A percentile compares a stretch with the other conserved stretches of the same genome.
These are phyloP conservation scores for Fundulus diaphanus DNA, from an alignment of 2,797 vertebrate species.

Conservation along the genomic window DNA sequence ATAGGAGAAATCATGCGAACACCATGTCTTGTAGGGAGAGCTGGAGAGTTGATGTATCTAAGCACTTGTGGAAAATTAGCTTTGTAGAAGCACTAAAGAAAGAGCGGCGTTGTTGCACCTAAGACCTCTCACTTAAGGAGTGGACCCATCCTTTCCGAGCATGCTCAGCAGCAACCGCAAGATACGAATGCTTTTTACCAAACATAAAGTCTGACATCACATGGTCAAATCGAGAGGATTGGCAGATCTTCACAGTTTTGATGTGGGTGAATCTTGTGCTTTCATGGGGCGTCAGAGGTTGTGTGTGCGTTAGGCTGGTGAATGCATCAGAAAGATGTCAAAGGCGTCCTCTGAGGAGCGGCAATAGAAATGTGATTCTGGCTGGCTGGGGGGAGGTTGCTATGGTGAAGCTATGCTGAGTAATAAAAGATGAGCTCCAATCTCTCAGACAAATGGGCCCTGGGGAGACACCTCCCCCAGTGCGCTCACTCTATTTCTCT, in stretches of 20 bases:
- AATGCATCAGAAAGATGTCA: slow-evolving; percentile 84
- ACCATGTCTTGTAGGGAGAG: slow-evolving; percentile 21
- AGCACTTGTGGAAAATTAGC: slow-evolving; percentile 17
- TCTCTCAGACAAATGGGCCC: slow-evolving; percentile 65
- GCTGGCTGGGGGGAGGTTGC: slow-evolving; percentile 82
- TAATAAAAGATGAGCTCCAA: slow-evolving; percentile 71
- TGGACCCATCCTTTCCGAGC: background rate
- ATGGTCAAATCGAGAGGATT: slow-evolving; percentile 15
- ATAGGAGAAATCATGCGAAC: slow-evolving; percentile 27
- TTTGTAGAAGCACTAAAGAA: slow-evolving; percentile 37
- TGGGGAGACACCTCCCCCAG: slow-evolving; percentile 56
- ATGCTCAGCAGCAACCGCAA: background rate
- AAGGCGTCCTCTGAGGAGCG: slow-evolving; percentile 80
- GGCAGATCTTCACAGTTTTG: background rate
- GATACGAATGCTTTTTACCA: slow-evolving; percentile 1
- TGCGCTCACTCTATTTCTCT: slow-evolving; percentile 39
- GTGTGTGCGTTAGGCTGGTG: slow-evolving; percentile 37
- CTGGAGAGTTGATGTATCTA: slow-evolving; percentile 9
- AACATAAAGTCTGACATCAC: slow-evolving; percentile 6
- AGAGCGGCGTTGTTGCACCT: slow-evolving; percentile 36
- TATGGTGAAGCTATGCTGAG: slow-evolving; percentile 84
- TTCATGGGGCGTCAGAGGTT: slow-evolving; percentile 3
- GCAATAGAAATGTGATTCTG: slow-evolving; percentile 82
- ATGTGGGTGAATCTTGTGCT: slow-evolving; percentile 4
- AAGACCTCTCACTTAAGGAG: slow-evolving; percentile 43